phyloP scores from a whole-genome alignment of 1,140 invertebrate genomes.

The Bombus sibiricus region DNA sequence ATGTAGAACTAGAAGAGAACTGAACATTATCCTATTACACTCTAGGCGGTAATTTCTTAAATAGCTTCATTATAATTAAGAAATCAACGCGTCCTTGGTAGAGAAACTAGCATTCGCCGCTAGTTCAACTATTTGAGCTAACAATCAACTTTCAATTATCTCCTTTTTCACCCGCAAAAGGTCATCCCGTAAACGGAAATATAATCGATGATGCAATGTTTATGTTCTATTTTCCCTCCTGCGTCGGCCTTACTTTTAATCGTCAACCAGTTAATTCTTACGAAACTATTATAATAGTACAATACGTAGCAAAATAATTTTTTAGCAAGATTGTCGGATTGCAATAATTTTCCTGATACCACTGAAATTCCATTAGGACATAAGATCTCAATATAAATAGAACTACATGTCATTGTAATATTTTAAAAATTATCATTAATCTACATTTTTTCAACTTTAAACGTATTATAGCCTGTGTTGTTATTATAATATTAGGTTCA shows the following conservation, averaged over 20 bases:
- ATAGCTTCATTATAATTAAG: not conserved
- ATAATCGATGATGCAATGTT: not conserved
- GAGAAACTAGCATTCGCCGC: not conserved
- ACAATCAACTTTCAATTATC: not conserved
- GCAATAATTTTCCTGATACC: too few relatives aligned
- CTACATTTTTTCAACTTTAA: too few relatives aligned
- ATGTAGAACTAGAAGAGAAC: not conserved
- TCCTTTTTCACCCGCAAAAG: not conserved
- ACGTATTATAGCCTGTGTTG: not conserved
- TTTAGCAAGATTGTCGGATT: too few relatives aligned
- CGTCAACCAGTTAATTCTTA: not conserved
- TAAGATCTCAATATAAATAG: too few relatives aligned
- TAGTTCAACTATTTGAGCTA: not conserved
- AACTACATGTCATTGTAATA: too few relatives aligned
- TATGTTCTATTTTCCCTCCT: not conserved
- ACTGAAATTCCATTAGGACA: too few relatives aligned
- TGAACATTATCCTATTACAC: not conserved
- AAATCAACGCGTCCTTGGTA: not conserved
- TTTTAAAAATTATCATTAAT: too few relatives aligned
- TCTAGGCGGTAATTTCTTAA: not conserved
- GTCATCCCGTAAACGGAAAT: not conserved
- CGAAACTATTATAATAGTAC: not conserved
- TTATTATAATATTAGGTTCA: not conserved
- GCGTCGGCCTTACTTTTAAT: not conserved
- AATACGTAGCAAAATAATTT: too few relatives aligned